Percentiles rank a stretch among this genome's conserved stretches.
These are phyloP conservation scores for Trachops cirrhosus DNA, from an alignment of 2,797 vertebrate species.

Conservation along the genomic window DNA sequence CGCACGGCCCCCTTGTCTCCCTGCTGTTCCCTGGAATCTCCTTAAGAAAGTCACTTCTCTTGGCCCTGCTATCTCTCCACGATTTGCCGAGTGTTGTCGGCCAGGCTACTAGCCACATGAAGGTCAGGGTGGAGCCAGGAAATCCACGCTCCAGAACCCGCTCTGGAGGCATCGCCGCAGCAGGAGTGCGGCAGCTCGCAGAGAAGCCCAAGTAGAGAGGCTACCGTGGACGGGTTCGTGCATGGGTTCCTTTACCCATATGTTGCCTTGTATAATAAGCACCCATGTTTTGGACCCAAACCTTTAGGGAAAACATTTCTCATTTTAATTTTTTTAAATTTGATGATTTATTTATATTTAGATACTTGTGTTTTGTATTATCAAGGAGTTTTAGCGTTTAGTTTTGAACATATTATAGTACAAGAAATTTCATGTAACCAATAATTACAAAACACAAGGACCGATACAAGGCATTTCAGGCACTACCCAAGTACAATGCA, in stretches of 20 bases:
- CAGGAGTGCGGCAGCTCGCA: background rate
- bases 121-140: background rate
- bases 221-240: background rate
- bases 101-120: background rate
- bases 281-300: too few species aligned
- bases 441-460: too few species aligned
- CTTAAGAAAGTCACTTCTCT: background rate
- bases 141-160: background rate
- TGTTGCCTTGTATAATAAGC: too few species aligned
- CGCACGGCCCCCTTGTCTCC: accelerated
- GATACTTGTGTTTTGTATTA: too few species aligned
- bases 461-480: too few species aligned
- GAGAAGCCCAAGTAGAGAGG: background rate
- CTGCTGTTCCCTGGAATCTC: background rate
- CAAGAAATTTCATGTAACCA: too few species aligned
- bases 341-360: too few species aligned
- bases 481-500: too few species aligned
- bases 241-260: background rate
- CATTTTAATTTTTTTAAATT: too few species aligned
- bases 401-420: too few species aligned
- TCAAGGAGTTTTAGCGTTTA: too few species aligned
- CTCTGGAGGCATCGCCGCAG: background rate
- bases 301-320: too few species aligned
- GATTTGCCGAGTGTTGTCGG: background rate
- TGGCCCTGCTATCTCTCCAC: background rate